Base-by-base conservation (phyloP, 2,797 vertebrate genomes). In the Crypturellus tataupa region DNA sequence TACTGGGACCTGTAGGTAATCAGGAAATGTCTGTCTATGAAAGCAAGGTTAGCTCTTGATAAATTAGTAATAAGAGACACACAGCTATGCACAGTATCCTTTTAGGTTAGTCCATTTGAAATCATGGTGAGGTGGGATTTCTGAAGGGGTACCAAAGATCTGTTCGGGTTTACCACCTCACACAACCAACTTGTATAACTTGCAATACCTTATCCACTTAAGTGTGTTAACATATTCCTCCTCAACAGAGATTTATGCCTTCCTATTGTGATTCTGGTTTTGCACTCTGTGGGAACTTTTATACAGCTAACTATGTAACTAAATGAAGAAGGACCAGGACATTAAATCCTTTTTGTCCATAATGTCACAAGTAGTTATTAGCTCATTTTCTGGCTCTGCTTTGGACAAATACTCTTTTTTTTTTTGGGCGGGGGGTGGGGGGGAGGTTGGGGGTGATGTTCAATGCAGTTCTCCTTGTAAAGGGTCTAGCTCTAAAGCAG, bases 121-220 rank as follows among this genome's bases (percentile, higher is more conserved):
- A 20, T 69, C 33, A 85, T 29, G 18, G 4, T 55, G 15, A 5
- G 3, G 3, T 58, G 68, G 6, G 33, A 9, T 33, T 80, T 91
- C 33, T 53, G 67, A 68, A 80, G 2, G 6, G 29, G 15, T 63
- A 31, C 40, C 21, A 29, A 44, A 80, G 17, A 58, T 11, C 6
- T 49, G 4, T 37, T 81, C 13, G 58, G 14, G n/a, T 69, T 72
- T 84, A 46, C 70, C n/a, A 79, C 24, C 47, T 79, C 25, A 59
- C 1, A 4, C 10, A 72, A 25, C 1, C 0, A 37, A 49, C 46
- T 15, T 35, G 5, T 5, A 6, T 46, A 5, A 40, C 24, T 20
- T 40, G 12, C 27, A 49, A 11, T 13, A 25, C 4, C 2, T 64
- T 68, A 80, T 75, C 40, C 13, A 4, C 2, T 35, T 19, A 31